Conservation (phyloP, 1,140 invertebrate genomes). For the Halesus radiatus region DNA sequence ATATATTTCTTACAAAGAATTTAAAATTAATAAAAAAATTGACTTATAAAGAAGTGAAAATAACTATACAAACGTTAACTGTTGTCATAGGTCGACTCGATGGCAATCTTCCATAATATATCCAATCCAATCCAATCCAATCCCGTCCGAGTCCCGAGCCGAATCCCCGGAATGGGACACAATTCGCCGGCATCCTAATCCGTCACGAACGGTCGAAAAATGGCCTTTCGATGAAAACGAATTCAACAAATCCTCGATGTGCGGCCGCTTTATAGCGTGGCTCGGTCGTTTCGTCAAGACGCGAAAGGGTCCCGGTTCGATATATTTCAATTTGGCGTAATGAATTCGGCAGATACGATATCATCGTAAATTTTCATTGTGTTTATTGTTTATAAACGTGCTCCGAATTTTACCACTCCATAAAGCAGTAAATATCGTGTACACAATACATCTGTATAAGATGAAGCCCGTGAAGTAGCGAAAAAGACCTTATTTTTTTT, state of each 20-base stretch:
- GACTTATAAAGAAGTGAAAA: no score
- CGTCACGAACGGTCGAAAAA: constrained; percentile 6
- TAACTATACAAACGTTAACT: no score
- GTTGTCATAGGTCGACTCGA: no score
- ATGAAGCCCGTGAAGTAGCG: no score
- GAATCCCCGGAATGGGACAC: neutral
- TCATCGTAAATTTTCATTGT: no score
- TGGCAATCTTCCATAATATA: neutral
- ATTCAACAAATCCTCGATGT: neutral
- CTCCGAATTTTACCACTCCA: no score
- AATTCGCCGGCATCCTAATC: neutral
- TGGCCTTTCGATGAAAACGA: constrained; percentile 1
- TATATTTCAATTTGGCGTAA: constrained; percentile 4
- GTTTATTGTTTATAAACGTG: no score
- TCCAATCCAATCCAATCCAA: constrained; percentile 4
- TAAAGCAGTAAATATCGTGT: no score
- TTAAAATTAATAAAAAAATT: no score
- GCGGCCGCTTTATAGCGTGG: neutral
- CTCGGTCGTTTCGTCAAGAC: neutral
- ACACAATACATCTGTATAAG: no score
- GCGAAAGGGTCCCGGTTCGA: neutral
- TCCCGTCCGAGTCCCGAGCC: neutral
- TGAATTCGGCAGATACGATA: neutral
- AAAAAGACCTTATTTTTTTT: no score
- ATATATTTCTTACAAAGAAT: no score